Base-by-base conservation (phyloP, 2,888 invertebrate species). In the Drosophila paracracens region DNA sequence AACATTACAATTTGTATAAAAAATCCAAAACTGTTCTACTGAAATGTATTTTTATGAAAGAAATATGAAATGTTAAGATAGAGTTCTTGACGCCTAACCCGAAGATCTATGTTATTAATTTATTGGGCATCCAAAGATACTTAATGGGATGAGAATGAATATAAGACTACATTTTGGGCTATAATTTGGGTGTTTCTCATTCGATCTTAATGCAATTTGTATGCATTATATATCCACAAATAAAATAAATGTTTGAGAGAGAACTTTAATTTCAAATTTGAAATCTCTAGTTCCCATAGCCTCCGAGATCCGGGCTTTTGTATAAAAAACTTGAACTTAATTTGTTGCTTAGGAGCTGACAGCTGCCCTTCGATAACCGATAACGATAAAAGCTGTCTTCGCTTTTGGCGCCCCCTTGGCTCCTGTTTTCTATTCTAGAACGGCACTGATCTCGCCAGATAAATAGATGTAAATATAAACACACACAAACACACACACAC, bases 361-460 rank as follows among this genome's bases (percentile, higher is more conserved):
- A 40, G 40, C 11, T 10, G 10, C 11, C 3, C 18, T 16, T 13
- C 1, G 8, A 3, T 18, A 5, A 18, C 21, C 18, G 25, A 18
- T 13, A 29, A 40, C 18, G 25, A 25, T 13, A 29, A 40, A 8
- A 40, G 16, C 29, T 2, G 13, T 25, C 1, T 27, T 27, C 13
- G 25, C 25, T 27, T 57, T 57, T 46, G n/a, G 48, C 66, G 70
- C 66, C 76, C 60, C n/a, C 4, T 51, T 36, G 25, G 16, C 11
- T 11, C 13, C 27, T 16, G 21, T 36, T 35, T 2, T 11, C 5
- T 7, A 5, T 16, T 58, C 0, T 77, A 8, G 65, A 77, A 78
- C 77, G 78, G 62, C 73, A 64, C 78, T 52, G 78, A 64, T 51
- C 18, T 18, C 11, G 29, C 13, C 13, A n/a, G 40, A 51, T 65